These are phyloP conservation scores for Laticauda colubrina DNA, from an alignment of 2,113 vertebrate genomes.

Conservation along the genomic window DNA sequence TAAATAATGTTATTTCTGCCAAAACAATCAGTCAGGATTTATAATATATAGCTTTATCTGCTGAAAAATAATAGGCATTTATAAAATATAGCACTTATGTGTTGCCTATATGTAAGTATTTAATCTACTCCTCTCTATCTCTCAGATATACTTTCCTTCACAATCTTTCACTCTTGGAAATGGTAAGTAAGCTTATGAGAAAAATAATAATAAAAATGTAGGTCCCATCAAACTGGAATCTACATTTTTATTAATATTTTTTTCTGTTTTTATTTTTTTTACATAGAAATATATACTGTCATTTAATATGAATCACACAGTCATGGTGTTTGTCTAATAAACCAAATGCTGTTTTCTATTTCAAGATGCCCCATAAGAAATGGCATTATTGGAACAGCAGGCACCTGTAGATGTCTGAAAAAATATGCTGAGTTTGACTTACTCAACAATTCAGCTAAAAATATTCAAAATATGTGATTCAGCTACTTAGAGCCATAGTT, in stretches of 20 bases:
- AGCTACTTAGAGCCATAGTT: background rate
- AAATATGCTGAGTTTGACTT: background rate
- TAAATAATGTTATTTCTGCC: slow-evolving; percentile 60
- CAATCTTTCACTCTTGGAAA: background rate
- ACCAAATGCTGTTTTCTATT: background rate
- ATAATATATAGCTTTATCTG: slow-evolving; percentile 33
- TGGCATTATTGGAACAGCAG: background rate
- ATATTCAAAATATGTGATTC: background rate
- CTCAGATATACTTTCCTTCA: background rate
- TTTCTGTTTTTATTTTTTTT: background rate
- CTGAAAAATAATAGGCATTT: background rate
- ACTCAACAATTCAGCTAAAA: background rate
- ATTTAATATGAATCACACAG: background rate
- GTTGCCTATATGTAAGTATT: background rate
- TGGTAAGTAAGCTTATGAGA: background rate
- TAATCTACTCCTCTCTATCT: background rate
- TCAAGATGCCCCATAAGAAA: background rate
- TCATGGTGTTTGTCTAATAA: background rate
- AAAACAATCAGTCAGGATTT: slow-evolving; percentile 63
- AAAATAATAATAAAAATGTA: background rate
- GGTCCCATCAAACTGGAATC: background rate
- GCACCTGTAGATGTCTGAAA: background rate
- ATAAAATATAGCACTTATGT: slow-evolving; percentile 22
- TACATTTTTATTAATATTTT: background rate
- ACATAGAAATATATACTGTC: background rate